Evolutionary conservation across 2,113 vertebrate genomes (phyloP), one percentile per base, ranked within the genome.

Genomic region (Psittacara wagleri): DNA sequence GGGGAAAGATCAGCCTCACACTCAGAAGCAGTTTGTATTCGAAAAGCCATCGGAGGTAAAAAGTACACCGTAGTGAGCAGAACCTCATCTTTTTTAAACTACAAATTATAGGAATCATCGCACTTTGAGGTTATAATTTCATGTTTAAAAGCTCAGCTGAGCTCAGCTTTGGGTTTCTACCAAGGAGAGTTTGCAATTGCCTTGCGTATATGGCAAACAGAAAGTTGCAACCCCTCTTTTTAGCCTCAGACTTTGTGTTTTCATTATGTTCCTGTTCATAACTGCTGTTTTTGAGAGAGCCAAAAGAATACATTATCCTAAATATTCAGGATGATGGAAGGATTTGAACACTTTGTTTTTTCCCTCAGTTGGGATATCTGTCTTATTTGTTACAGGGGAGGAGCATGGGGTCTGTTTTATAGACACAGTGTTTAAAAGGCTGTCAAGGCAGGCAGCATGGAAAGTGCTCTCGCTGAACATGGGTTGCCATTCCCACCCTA

Each of bases 11-110:
- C 95, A 76, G 24, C 46, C 61, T 57, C 68, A 46, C 10, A 3
- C 87, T 55, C 94, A 96, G 46, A 97, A 92, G 62, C 97, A 95
- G 1, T 99, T 99, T 97, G 97, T 99, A 72, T 99, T 99, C 96
- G 95, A 66, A 95, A 98, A 98, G 75, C 98, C 98, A 35, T 59
- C 93, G 77, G 94, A 98, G 97, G 97, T 98, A 97, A 97, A 75
- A 84, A 54, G 78, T 31, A 29, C 25, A 27, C 0, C 0, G 3
- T 76, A 55, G 25, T 23, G 13, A 52, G 28, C 10, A 62, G 57
- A 54, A 39, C 54, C 35, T 74, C 7, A 10, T 72, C 11, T 52
- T n/a, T 72, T 17, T 10, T 86, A 23, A 69, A 41, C 3, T 64
- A 52, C 27, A 41, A 6, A n/a, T 17, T 6, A n/a, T 27, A 57